Conservation (phyloP, 1,140 invertebrate species). For the Ptiloglossa arizonensis region DNA sequence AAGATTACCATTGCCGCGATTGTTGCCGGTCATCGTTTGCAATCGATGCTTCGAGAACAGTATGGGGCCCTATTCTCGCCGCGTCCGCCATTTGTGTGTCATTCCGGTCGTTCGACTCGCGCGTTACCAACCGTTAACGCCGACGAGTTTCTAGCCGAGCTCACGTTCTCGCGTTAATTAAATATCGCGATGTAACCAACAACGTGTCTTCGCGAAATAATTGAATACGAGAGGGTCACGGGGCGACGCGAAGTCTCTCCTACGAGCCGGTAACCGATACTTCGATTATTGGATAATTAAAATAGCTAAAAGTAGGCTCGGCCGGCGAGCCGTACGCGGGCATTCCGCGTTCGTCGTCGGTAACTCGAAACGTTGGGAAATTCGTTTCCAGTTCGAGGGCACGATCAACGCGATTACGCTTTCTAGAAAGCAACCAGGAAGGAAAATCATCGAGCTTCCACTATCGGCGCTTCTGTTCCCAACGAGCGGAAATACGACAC, state of each 20-base stretch:
- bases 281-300: constrained; percentile 19
- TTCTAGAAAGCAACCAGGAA: neutral
- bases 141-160: constrained; percentile 26
- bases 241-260: neutral
- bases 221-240: constrained; percentile 8
- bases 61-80: constrained; percentile 49
- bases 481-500: no score
- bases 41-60: constrained; percentile 62
- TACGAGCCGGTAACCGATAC: neutral
- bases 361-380: constrained; percentile 19
- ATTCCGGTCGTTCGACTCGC: constrained; percentile 47
- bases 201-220: constrained; percentile 22
- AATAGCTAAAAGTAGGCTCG: neutral
- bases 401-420: neutral
- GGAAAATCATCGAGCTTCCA: no score
- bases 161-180: constrained; percentile 20
- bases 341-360: neutral
- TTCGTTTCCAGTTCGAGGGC: neutral
- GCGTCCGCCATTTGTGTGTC: constrained; percentile 19
- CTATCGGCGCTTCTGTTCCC: no score
- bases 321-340: neutral
- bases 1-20: constrained; percentile 61
- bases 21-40: constrained; percentile 67
- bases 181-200: constrained; percentile 23
- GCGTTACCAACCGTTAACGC: neutral